These are phyloP conservation scores for Alsophila aescularia DNA, from an alignment of 2,888 invertebrate species.

Conservation along the genomic window DNA sequence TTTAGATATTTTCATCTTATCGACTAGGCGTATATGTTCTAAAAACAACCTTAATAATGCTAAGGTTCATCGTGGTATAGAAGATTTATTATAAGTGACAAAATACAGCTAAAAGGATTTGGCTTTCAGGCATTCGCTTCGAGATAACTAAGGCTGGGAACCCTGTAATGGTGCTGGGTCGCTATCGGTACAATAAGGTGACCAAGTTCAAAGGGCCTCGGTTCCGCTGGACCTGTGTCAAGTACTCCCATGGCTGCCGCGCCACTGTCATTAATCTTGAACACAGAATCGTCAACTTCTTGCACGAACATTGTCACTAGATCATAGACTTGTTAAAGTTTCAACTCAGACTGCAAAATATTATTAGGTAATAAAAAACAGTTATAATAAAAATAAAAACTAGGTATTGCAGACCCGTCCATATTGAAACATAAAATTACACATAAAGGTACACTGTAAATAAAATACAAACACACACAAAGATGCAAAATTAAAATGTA, in stretches of 20 bases:
- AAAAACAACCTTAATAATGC: too few relatives aligned
- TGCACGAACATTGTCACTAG: slow-evolving; percentile 37
- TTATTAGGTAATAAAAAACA: too few relatives aligned
- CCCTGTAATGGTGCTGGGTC: slow-evolving; percentile 50
- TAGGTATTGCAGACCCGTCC: too few relatives aligned
- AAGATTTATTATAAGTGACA: neutral
- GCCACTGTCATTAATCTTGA: slow-evolving; percentile 45
- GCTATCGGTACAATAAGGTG: slow-evolving; percentile 49
- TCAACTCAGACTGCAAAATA: too few relatives aligned
- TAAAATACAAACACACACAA: too few relatives aligned
- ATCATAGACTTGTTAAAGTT: neutral
- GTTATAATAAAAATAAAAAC: too few relatives aligned
- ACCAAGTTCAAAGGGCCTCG: slow-evolving; percentile 47
- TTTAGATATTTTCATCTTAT: too few relatives aligned
- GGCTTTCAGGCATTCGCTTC: slow-evolving; percentile 35
- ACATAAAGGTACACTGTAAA: too few relatives aligned
- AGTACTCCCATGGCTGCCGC: slow-evolving; percentile 46
- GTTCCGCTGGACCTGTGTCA: slow-evolving; percentile 53
- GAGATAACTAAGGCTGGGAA: slow-evolving; percentile 51
- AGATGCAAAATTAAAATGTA: too few relatives aligned
- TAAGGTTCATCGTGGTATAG: too few relatives aligned
- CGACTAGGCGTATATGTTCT: too few relatives aligned
- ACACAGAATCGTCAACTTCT: slow-evolving; percentile 31
- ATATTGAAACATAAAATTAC: too few relatives aligned
- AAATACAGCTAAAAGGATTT: neutral